Base-by-base conservation (phyloP, 2,797 vertebrate genomes). In the Acrossocheilus fasciatus region DNA sequence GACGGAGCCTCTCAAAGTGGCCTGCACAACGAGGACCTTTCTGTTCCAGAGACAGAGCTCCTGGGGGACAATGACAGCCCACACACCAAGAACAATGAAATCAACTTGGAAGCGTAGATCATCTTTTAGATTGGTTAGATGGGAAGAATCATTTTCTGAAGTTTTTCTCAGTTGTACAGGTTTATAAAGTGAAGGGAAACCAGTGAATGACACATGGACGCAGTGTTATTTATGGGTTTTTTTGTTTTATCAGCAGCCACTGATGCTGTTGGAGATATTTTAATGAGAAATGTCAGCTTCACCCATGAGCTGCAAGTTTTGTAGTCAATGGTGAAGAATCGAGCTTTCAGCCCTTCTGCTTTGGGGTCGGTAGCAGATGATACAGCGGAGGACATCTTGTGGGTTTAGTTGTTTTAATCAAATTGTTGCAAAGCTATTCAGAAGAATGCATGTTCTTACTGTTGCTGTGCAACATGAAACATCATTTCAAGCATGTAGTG, bases 11-110 rank as follows among this genome's bases (percentile, higher is more conserved):
- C 95, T 81, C 96, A 97, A 90, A 95, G 91, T 82, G 94, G 95
- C 0, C 93, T 93, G 18, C 97, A 95, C 43, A 95, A 95, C 26
- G 96, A 96, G 76, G 95, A 97, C 80, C 92, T 93, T 72, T 96
- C 96, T 5, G 96, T 98, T 86, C 97, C 97, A 0, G 98, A 98
- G 92, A 98, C 97, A 1, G 97, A 98, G 92, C 95, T 99, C 84
- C 93, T 98, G 45, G 97, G 97, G 2, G 97, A 98, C 92, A 96
- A 90, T 89, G 98, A 98, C 83, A 93, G 93, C 41, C 92, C 95
- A 90, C 97, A 96, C 83, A 94, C 95, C 90, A 96, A 97, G 0
- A 95, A 96, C 91, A 90, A 92, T 78, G 95, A 96, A 83, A 92
- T 93, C 86, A 95, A 94, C 2, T 94, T 93, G 76, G 96, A 97